These are phyloP conservation scores for Apodemia hepburni DNA, from an alignment of 2,888 invertebrate species.

Conservation along the genomic window DNA sequence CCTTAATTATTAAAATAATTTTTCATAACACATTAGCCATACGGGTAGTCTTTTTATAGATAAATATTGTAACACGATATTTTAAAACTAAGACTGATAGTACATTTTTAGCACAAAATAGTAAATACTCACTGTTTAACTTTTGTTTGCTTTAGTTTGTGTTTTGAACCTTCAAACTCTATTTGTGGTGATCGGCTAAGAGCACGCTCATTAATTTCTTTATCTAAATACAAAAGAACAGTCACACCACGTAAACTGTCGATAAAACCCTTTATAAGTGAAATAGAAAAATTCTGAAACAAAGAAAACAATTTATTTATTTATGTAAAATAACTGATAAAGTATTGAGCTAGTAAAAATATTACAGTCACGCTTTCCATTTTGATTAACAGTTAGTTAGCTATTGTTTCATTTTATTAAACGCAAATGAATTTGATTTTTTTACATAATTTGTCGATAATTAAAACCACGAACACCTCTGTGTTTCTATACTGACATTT, in stretches of 20 bases:
- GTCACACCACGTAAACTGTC: conserved; percentile 90
- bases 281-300: conserved; percentile 82
- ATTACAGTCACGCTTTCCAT: conserved; percentile 59
- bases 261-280: conserved; percentile 85
- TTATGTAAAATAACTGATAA: conserved; percentile 33
- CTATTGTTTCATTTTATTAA: conserved; percentile 40
- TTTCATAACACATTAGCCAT: too few species aligned
- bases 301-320: conserved; percentile 36
- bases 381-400: conserved; percentile 28
- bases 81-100: too few species aligned
- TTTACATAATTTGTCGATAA: conserved; percentile 25
- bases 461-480: not conserved
- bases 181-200: conserved; percentile 76
- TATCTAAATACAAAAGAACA: conserved; percentile 88
- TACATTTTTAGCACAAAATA: not conserved
- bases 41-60: too few species aligned
- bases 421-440: conserved; percentile 16
- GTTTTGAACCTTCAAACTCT: conserved; percentile 58
- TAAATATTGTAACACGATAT: too few species aligned
- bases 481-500: too few species aligned
- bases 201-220: conserved; percentile 85
- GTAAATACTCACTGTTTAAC: conserved; percentile 69
- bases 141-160: conserved; percentile 68
- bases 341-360: not conserved
- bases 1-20: too few species aligned